Percentiles rank a stretch among this genome's conserved stretches.
Conservation (phyloP, 2,888 invertebrate species). For the Sepiola atlantica region DNA sequence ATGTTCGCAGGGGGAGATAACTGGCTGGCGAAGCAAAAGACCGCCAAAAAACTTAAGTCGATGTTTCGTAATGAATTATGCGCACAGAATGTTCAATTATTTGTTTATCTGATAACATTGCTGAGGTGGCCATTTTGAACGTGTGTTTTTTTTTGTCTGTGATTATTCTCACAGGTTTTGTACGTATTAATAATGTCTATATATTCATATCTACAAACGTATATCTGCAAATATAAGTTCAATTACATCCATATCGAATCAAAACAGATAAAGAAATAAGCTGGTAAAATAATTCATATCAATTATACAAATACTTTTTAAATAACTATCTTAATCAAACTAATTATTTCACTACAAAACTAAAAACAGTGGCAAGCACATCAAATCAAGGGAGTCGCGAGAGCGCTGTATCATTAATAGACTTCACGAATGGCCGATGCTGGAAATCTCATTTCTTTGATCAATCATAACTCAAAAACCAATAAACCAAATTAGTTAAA, state of each 20-base stretch:
- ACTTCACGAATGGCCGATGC: too few relatives aligned
- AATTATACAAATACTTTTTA: too few relatives aligned
- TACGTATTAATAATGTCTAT: not conserved
- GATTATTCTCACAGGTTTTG: not conserved
- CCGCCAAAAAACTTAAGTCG: not conserved
- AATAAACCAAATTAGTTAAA: too few relatives aligned
- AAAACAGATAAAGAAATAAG: too few relatives aligned
- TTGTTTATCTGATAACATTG: not conserved
- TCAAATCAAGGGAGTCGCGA: too few relatives aligned
- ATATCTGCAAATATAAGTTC: not conserved
- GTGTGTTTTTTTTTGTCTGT: not conserved
- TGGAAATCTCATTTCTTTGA: too few relatives aligned
- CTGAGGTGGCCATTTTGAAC: not conserved
- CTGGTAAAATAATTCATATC: too few relatives aligned
- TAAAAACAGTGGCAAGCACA: too few relatives aligned
- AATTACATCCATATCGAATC: not conserved
- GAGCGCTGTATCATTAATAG: too few relatives aligned
- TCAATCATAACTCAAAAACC: too few relatives aligned
- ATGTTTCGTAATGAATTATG: not conserved
- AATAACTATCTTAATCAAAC: too few relatives aligned
- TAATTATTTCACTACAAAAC: too few relatives aligned
- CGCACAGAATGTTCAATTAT: conserved; percentile 11
- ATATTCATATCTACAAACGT: not conserved
- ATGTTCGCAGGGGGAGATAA: not conserved
- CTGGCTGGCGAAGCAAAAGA: not conserved